A percentile compares a stretch with the other conserved stretches of the same genome.
These are phyloP conservation scores for Heliconius eleuchia DNA, from an alignment of 1,140 invertebrate species.

Conservation along the genomic window DNA sequence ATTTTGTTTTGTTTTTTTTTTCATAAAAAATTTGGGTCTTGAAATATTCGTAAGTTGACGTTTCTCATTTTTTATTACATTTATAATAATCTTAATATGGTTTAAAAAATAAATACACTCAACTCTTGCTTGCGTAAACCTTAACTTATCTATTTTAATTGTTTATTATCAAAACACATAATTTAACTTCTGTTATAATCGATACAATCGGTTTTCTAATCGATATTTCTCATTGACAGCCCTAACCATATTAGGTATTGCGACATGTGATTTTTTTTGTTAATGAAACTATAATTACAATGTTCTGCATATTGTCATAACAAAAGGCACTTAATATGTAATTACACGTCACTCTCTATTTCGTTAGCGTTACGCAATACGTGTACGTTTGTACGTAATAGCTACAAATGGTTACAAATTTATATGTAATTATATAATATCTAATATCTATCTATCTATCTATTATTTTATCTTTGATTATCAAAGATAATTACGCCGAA, in stretches of 20 bases:
- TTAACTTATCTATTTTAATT: background rate
- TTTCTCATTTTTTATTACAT: background rate
- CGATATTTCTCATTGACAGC: constrained; percentile 25
- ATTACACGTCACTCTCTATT: constrained; percentile 57
- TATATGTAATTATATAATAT: constrained; percentile 6
- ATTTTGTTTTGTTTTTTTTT: background rate
- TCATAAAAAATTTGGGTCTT: background rate
- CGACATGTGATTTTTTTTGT: constrained; percentile 44
- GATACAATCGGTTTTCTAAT: background rate
- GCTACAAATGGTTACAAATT: constrained; percentile 19
- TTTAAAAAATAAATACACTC: too few relatives aligned
- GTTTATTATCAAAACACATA: background rate
- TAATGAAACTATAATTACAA: constrained; percentile 53
- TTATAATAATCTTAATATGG: too few relatives aligned
- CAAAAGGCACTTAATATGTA: constrained; percentile 57
- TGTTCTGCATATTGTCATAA: constrained; percentile 53
- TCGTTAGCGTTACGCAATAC: constrained; percentile 40
- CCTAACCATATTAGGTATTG: constrained; percentile 37
- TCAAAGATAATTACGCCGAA: constrained; percentile 11
- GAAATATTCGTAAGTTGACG: background rate
- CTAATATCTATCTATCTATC: constrained; percentile 4
- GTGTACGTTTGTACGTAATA: constrained; percentile 29
- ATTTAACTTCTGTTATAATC: background rate
- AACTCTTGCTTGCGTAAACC: too few relatives aligned
- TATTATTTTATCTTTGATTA: constrained; percentile 10